A percentile compares a stretch with the other conserved stretches of the same genome.
phyloP scores from a whole-genome alignment of 2,888 invertebrate genomes.

The Agrochola litura region DNA sequence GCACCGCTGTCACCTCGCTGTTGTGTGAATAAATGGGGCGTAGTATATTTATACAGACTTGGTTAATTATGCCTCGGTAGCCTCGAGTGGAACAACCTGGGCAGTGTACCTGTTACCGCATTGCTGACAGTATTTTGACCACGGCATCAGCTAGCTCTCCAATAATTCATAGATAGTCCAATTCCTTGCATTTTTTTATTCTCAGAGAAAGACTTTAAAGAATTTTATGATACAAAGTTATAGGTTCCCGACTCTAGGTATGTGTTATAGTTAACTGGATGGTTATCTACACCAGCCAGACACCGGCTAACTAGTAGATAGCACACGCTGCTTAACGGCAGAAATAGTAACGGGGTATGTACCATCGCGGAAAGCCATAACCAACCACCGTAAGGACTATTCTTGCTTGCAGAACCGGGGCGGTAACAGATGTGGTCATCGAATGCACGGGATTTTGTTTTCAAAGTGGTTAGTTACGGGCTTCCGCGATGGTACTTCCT shows the following conservation, averaged over 20 bases:
- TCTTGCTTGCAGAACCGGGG: no score
- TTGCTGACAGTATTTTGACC: background rate
- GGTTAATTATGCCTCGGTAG: background rate
- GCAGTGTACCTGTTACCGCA: background rate
- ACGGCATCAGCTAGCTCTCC: background rate
- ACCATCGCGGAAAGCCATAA: no score
- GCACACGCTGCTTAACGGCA: background rate
- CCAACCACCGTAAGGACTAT: no score
- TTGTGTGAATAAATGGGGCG: slow-evolving; percentile 32
- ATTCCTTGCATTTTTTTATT: background rate
- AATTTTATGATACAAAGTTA: background rate
- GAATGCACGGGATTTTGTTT: no score
- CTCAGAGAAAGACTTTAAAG: background rate
- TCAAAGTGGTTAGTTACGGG: no score
- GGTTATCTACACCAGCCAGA: background rate
- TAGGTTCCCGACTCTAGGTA: background rate
- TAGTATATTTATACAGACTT: background rate
- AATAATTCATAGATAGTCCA: background rate
- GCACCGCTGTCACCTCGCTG: slow-evolving; percentile 72
- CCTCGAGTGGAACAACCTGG: background rate
- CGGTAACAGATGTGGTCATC: no score
- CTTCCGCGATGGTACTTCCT: background rate
- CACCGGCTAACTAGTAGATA: background rate
- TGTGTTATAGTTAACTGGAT: background rate
- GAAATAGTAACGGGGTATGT: background rate